These are phyloP conservation scores for Danaus plexippus DNA, from an alignment of 1,140 invertebrate species.

Conservation along the genomic window DNA sequence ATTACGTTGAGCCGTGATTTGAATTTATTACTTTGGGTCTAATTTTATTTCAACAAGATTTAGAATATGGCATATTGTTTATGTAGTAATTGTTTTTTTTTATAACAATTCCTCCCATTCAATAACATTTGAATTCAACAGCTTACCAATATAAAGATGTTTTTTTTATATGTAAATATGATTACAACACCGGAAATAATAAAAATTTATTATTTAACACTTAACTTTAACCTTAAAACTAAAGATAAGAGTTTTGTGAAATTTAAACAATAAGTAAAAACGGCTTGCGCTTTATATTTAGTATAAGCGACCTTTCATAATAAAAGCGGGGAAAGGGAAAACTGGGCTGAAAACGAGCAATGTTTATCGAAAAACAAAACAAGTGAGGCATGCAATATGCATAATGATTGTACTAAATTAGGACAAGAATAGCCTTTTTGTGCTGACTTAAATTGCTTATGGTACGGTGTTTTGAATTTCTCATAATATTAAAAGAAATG, in stretches of 20 bases:
- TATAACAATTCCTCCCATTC: too few relatives aligned
- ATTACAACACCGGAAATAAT: too few relatives aligned
- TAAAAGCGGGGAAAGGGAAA: slow-evolving; percentile 57
- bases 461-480: slow-evolving; percentile 38
- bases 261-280: too few relatives aligned
- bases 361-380: slow-evolving; percentile 61
- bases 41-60: slow-evolving; percentile 52
- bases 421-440: slow-evolving; percentile 43
- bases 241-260: too few relatives aligned
- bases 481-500: slow-evolving; percentile 21
- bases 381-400: slow-evolving; percentile 55
- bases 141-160: too few relatives aligned
- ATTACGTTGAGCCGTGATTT: slow-evolving; percentile 54
- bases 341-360: slow-evolving; percentile 40
- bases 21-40: slow-evolving; percentile 58
- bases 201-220: too few relatives aligned
- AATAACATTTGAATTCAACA: too few relatives aligned
- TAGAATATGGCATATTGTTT: slow-evolving; percentile 26
- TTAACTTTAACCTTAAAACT: too few relatives aligned
- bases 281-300: too few relatives aligned
- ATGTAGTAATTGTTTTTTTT: too few relatives aligned
- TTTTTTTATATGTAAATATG: too few relatives aligned
- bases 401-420: slow-evolving; percentile 63
- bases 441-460: slow-evolving; percentile 53
- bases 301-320: slow-evolving; percentile 55